Evolutionary conservation across 1,140 invertebrate genomes (phyloP).

Genomic region (Fopius arisanus): DNA sequence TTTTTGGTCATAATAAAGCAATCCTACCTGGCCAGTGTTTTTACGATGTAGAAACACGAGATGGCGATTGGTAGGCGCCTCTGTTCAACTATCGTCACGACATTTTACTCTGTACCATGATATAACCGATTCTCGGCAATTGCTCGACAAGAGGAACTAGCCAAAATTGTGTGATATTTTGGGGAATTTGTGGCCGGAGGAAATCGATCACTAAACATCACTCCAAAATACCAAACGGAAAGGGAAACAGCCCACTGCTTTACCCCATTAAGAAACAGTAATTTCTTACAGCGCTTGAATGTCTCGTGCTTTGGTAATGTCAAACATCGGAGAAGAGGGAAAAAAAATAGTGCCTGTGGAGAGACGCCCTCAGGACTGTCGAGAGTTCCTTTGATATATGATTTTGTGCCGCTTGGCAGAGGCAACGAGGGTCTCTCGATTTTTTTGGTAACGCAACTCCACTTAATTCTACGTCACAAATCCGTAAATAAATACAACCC

Average conservation of each 20-base stretch:
- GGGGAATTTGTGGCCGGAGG: not conserved
- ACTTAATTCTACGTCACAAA: constrained; percentile 1
- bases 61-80: constrained; percentile 25
- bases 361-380: constrained; percentile 1
- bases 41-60: constrained; percentile 25
- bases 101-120: constrained; percentile 22
- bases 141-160: constrained; percentile 6
- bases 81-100: constrained; percentile 15
- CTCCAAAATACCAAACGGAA: constrained; percentile 9
- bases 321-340: not conserved
- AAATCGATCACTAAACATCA: not conserved
- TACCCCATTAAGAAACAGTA: constrained; percentile 11
- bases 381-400: constrained; percentile 6
- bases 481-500: constrained; percentile 1
- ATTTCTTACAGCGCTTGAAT: not conserved
- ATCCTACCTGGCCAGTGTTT: constrained; percentile 8
- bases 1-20: constrained; percentile 23
- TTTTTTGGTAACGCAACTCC: not conserved
- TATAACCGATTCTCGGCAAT: constrained; percentile 17
- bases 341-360: constrained; percentile 3
- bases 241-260: not conserved
- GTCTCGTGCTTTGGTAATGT: not conserved
- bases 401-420: constrained; percentile 6
- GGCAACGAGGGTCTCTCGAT: not conserved
- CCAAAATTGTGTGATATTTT: constrained; percentile 11